Evolutionary conservation across 2,888 invertebrate species (phyloP).

Genomic region (Syritta pipiens): DNA sequence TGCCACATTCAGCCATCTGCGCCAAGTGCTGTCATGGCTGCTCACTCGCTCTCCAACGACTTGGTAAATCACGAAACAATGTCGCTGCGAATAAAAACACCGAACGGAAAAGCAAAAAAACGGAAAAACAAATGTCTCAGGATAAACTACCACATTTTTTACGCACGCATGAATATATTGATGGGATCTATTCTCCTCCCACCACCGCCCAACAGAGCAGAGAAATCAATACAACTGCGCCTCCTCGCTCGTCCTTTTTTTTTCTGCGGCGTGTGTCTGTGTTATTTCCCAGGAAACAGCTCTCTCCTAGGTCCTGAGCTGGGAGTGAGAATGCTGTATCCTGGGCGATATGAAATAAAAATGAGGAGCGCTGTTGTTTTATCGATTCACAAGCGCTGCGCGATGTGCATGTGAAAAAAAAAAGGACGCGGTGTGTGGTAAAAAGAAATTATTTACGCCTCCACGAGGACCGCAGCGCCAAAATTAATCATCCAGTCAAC

Average conservation of each 20-base stretch:
- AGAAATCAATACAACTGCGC: constrained; percentile 27
- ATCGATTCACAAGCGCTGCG: constrained; percentile 49
- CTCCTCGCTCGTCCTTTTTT: not conserved
- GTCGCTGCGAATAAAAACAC: constrained; percentile 16
- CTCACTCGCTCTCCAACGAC: constrained; percentile 33
- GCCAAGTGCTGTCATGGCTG: constrained; percentile 29
- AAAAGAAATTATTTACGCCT: constrained; percentile 44
- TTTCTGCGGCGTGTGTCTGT: constrained; percentile 1
- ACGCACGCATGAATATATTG: constrained; percentile 63
- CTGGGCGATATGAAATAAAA: constrained; percentile 44
- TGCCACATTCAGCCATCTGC: constrained; percentile 17
- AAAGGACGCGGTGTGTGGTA: constrained; percentile 7
- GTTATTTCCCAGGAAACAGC: constrained; percentile 28
- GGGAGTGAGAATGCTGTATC: not conserved
- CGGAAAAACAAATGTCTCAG: constrained; percentile 41
- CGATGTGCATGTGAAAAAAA: constrained; percentile 3
- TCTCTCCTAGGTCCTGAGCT: too few species aligned
- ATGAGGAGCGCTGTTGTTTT: constrained; percentile 56
- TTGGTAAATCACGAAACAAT: constrained; percentile 48
- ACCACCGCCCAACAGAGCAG: not conserved
- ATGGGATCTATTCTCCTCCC: constrained; percentile 6
- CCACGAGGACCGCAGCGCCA: constrained; percentile 32
- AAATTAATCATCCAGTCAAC: constrained; percentile 47
- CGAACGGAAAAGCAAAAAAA: not conserved
- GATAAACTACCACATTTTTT: constrained; percentile 53